These are phyloP conservation scores for Bruchidius siliquastri DNA, from an alignment of 2,888 invertebrate genomes.

Conservation along the genomic window DNA sequence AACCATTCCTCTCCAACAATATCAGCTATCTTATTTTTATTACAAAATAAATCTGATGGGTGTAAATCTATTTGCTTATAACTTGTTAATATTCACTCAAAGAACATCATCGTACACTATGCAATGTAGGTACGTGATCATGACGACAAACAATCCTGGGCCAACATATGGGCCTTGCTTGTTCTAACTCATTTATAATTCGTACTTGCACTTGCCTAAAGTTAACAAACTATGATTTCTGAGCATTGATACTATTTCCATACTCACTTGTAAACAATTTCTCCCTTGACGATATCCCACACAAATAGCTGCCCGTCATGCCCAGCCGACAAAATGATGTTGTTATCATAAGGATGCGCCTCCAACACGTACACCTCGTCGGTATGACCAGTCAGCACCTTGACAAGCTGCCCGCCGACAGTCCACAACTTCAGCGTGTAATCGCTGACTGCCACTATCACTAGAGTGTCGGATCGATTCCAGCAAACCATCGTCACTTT, in stretches of 20 bases:
- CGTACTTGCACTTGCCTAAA: no score
- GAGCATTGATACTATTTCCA: constrained; percentile 63
- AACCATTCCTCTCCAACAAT: no score
- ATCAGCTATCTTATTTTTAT: no score
- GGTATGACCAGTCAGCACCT: constrained; percentile 73
- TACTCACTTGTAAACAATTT: constrained; percentile 42
- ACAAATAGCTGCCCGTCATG: constrained; percentile 91
- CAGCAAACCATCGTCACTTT: constrained; percentile 96
- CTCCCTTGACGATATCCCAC: constrained; percentile 71
- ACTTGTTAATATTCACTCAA: no score
- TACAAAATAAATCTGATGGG: no score
- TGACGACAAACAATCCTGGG: no score
- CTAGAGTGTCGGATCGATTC: constrained; percentile 82
- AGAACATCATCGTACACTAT: no score
- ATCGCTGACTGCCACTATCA: constrained; percentile 90
- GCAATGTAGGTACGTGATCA: no score
- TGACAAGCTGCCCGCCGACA: constrained; percentile 58
- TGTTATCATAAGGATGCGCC: constrained; percentile 81
- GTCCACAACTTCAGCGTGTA: constrained; percentile 79
- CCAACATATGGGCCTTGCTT: no score
- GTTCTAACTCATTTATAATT: no score
- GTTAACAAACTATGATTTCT: constrained; percentile 60
- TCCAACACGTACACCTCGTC: constrained; percentile 94
- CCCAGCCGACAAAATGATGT: constrained; percentile 85
- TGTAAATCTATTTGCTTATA: no score